phyloP scores from a whole-genome alignment of 2,797 vertebrate genomes.

The Artibeus jamaicensis region DNA sequence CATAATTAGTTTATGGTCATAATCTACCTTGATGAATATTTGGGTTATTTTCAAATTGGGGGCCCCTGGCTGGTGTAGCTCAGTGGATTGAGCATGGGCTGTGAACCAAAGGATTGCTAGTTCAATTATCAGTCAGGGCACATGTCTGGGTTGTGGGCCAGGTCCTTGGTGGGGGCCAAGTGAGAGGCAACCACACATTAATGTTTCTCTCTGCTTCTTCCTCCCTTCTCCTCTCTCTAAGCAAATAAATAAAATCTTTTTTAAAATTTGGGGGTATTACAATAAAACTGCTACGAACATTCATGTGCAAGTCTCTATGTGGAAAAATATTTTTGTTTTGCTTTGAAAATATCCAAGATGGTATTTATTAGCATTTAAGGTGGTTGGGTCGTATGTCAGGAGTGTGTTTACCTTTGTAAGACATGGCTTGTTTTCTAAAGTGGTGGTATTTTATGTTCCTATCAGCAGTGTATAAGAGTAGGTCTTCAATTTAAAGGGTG shows the following conservation, averaged over 20 bases:
- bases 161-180: too few species aligned
- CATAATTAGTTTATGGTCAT: conserved; percentile 8
- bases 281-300: neutral
- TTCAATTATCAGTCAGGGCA: too few species aligned
- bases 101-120: too few species aligned
- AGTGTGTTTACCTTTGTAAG: conserved; percentile 12
- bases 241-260: too few species aligned
- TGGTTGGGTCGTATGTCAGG: neutral
- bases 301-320: neutral
- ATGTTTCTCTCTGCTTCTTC: too few species aligned
- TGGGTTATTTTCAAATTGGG: neutral
- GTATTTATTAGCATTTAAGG: conserved; percentile 2
- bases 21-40: neutral
- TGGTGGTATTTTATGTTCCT: neutral
- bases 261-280: neutral
- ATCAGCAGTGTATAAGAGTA: neutral
- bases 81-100: too few species aligned
- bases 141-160: too few species aligned
- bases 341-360: neutral
- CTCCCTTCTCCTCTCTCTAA: too few species aligned
- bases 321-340: conserved; percentile 43
- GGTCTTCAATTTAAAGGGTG: neutral
- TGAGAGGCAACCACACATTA: too few species aligned
- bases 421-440: neutral
- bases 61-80: too few species aligned